Evolutionary conservation across 2,113 vertebrate species (phyloP), one percentile per base, ranked within the genome.

Genomic region (Nymphicus hollandicus): DNA sequence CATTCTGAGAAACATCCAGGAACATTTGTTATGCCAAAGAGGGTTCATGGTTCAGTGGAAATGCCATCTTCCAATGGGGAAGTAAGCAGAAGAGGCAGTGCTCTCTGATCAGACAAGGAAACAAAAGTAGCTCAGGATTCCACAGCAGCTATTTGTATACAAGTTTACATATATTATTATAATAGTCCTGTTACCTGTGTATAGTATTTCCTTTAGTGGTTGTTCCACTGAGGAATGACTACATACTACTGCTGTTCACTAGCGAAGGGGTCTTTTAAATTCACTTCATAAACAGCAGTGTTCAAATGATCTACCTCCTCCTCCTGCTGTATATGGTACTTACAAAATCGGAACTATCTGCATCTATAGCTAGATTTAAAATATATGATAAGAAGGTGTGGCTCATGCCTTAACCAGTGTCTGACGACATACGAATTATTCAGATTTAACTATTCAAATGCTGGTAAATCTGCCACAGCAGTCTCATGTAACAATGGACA

Each of bases 21-120:
- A 93, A 94, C 93, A 95, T 96, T 98, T 96, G 77, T 49, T 94
- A 41, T 97, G 94, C 92, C 94, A 96, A 97, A 79, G 83, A 22
- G 1, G 88, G 94, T 97, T 98, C 93, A 96, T 87, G 93, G 94
- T 95, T 97, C 96, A 95, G 91, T 97, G 97, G 94, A 97, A 97
- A 97, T 97, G 96, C 73, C 74, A 84, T 93, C 88, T 96, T 97
- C 85, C 5, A 16, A 81, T 58, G 63, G 61, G 55, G 73, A 96
- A 91, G 77, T 92, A 89, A 96, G 83, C 58, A 69, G 77, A 76
- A 92, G 70, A 95, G 66, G 93, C 95, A 96, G 81, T 2, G 0
- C 13, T 15, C 56, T 68, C 60, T 79, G 72, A 69, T 70, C 44
- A 91, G 92, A 85, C 52, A 81, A 79, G 77, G 37, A 66, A 94